These are phyloP conservation scores for Perca schrenkii DNA, from an alignment of 2,113 vertebrate species.

Conservation along the genomic window DNA sequence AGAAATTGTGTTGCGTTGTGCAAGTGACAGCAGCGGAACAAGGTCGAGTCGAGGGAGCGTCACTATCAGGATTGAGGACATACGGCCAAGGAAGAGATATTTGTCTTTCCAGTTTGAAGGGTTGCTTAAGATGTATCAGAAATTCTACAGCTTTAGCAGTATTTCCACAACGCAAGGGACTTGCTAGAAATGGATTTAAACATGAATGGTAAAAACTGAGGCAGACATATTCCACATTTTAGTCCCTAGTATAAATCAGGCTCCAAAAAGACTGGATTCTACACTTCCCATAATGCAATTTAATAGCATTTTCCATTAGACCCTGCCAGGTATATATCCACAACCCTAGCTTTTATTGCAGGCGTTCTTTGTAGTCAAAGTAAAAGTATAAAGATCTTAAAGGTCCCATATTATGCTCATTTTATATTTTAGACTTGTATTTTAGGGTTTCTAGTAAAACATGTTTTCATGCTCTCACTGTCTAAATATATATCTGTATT, in stretches of 20 bases:
- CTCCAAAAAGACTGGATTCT: not conserved
- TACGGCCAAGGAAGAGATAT: not conserved
- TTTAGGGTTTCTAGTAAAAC: too few species aligned
- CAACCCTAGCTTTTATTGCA: not conserved
- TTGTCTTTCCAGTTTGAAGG: not conserved
- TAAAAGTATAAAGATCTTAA: too few species aligned
- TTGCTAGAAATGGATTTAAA: not conserved
- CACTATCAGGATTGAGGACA: not conserved
- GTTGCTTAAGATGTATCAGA: not conserved
- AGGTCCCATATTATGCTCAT: too few species aligned
- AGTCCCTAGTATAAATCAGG: not conserved
- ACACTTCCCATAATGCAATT: not conserved
- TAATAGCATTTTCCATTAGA: not conserved
- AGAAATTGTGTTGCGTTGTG: not conserved
- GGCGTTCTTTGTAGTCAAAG: not conserved
- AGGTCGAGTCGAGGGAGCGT: not conserved
- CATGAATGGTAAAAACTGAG: not conserved
- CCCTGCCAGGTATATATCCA: too few species aligned
- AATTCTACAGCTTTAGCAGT: not conserved
- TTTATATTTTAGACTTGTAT: too few species aligned
- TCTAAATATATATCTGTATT: too few species aligned
- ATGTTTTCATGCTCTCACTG: too few species aligned
- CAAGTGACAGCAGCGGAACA: not conserved
- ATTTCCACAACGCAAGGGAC: not conserved
- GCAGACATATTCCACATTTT: not conserved